Conservation (phyloP, 2,113 vertebrate genomes). For the Sceloporus tristichus region DNA sequence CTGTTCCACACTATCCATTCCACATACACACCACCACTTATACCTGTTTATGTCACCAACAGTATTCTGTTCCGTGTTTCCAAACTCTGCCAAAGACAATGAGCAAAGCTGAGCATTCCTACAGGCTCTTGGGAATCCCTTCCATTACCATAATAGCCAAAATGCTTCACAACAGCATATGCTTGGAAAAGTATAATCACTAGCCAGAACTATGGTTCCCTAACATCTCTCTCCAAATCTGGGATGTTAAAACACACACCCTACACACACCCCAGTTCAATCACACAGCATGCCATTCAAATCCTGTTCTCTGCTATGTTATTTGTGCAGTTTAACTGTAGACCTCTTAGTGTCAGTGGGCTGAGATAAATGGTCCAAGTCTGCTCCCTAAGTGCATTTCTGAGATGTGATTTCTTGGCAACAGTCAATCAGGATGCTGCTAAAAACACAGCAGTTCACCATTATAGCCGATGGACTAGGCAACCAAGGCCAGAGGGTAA, state of each 20-base stretch:
- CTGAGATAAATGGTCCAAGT: fast-evolving
- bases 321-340: not conserved
- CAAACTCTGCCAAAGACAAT: no score
- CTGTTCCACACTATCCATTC: no score
- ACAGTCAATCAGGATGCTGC: not conserved
- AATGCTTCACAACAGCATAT: not conserved
- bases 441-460: not conserved
- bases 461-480: not conserved
- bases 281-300: not conserved
- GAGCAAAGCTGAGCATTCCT: not conserved
- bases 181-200: not conserved
- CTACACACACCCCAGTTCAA: not conserved
- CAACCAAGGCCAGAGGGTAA: not conserved
- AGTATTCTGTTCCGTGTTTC: no score
- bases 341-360: not conserved
- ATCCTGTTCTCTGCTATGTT: not conserved
- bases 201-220: not conserved
- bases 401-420: not conserved
- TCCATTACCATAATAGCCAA: not conserved
- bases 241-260: not conserved
- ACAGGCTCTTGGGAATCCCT: not conserved
- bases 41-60: no score
- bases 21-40: no score
- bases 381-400: fast-evolving
- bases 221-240: not conserved